Evolutionary conservation across 1,140 invertebrate genomes (phyloP).

Genomic region (Saxidomus purpurata): DNA sequence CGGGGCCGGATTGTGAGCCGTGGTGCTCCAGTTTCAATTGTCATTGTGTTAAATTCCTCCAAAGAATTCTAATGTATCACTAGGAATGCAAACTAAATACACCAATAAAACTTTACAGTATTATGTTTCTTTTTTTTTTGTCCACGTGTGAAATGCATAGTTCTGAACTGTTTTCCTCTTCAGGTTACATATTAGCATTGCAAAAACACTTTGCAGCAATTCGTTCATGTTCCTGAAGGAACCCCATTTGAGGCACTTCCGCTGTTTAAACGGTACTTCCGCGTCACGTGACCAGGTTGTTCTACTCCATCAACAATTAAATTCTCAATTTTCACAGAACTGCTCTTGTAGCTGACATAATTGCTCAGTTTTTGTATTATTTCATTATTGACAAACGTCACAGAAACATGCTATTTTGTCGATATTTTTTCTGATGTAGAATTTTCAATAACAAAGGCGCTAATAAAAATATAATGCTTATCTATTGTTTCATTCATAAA

Average conservation of each 20-base stretch:
- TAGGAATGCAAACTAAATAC: too few species aligned
- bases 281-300: not conserved
- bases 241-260: not conserved
- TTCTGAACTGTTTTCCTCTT: too few species aligned
- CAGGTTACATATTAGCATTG: too few species aligned
- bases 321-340: not conserved
- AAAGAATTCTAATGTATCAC: too few species aligned
- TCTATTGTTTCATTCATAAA: too few species aligned
- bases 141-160: too few species aligned
- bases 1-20: not conserved
- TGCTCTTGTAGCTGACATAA: not conserved
- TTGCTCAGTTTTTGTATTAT: constrained; percentile 16
- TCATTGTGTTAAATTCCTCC: not conserved
- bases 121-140: too few species aligned
- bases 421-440: not conserved
- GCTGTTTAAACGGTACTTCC: not conserved
- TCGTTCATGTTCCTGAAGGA: too few species aligned
- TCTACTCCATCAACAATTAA: constrained; percentile 12
- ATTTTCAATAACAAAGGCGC: not conserved
- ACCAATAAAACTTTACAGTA: too few species aligned
- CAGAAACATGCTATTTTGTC: not conserved
- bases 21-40: not conserved
- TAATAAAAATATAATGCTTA: too few species aligned
- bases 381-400: not conserved
- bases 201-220: too few species aligned